Percentiles rank a stretch among this genome's conserved stretches.
phyloP scores from a whole-genome alignment of 2,113 vertebrate genomes.

The Rafetus swinhoei region DNA sequence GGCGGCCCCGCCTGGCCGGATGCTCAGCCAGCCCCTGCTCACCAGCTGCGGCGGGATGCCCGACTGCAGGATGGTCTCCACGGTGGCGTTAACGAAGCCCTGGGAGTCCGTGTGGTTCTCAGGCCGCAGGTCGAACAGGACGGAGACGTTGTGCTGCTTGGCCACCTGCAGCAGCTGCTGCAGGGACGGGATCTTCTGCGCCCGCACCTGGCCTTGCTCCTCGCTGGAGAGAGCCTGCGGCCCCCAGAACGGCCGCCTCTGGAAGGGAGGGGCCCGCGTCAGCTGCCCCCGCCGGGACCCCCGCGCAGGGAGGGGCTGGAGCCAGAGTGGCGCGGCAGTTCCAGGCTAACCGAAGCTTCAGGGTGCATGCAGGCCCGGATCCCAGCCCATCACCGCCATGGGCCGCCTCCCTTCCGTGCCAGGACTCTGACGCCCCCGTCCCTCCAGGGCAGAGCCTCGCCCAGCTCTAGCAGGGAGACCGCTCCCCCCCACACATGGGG shows the following conservation, averaged over 20 bases:
- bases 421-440: neutral
- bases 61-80: constrained; percentile 74
- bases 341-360: constrained; percentile 28
- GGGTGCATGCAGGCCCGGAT: neutral
- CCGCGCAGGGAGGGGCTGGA: too few relatives aligned
- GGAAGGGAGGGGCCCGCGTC: neutral
- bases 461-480: neutral
- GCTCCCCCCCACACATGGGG: too few relatives aligned
- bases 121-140: constrained; percentile 90
- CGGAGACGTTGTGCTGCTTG: constrained; percentile 78
- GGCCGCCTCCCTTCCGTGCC: neutral
- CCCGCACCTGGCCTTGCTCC: constrained; percentile 63
- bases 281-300: too few relatives aligned
- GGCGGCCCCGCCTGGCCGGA: too few relatives aligned
- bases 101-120: constrained; percentile 72
- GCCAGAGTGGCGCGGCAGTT: neutral
- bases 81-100: constrained; percentile 75
- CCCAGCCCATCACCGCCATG: neutral
- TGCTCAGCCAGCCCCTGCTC: constrained; percentile 22
- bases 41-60: constrained; percentile 79
- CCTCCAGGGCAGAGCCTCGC: constrained; percentile 53
- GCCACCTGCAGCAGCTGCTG: constrained; percentile 76
- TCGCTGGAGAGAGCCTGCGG: constrained; percentile 74
- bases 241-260: constrained; percentile 86
- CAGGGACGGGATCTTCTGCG: constrained; percentile 83